Percentiles rank a stretch among this genome's conserved stretches.
These are phyloP conservation scores for Synchiropus splendidus DNA, from an alignment of 2,113 vertebrate species.

Conservation along the genomic window DNA sequence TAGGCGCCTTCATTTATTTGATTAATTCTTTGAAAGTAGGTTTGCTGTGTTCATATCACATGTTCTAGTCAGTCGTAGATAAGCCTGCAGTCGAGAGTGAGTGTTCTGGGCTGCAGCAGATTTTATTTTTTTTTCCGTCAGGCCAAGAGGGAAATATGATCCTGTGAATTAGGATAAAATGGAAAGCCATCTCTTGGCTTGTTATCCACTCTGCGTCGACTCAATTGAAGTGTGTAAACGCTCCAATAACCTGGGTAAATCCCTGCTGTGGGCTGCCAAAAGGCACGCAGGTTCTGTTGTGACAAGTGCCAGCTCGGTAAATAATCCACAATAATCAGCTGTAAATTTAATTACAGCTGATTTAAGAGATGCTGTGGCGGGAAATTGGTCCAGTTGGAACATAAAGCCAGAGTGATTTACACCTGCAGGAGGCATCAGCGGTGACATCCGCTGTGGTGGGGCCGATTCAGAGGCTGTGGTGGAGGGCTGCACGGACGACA, in stretches of 20 bases:
- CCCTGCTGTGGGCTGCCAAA: slow-evolving; percentile 22
- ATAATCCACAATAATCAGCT: slow-evolving; percentile 41
- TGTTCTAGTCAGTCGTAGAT: no score
- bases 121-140: no score
- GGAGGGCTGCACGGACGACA: no score
- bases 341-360: slow-evolving; percentile 18
- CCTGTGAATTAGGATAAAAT: slow-evolving; percentile 43
- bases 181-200: slow-evolving; percentile 41
- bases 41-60: no score
- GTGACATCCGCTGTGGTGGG: no score
- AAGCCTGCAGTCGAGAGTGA: no score
- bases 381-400: not conserved
- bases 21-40: no score
- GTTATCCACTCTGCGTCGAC: slow-evolving; percentile 46
- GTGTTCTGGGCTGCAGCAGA: no score
- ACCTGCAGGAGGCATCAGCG: no score
- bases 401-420: no score
- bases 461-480: no score
- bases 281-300: slow-evolving; percentile 29
- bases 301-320: slow-evolving; percentile 41
- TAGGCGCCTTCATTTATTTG: no score
- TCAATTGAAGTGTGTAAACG: slow-evolving; percentile 35
- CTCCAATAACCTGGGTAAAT: slow-evolving; percentile 42
- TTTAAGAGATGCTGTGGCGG: slow-evolving; percentile 6
- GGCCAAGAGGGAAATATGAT: slow-evolving; percentile 26